These are phyloP conservation scores for Platyrinchus mystaceus DNA, from an alignment of 2,797 vertebrate genomes.

Conservation along the genomic window DNA sequence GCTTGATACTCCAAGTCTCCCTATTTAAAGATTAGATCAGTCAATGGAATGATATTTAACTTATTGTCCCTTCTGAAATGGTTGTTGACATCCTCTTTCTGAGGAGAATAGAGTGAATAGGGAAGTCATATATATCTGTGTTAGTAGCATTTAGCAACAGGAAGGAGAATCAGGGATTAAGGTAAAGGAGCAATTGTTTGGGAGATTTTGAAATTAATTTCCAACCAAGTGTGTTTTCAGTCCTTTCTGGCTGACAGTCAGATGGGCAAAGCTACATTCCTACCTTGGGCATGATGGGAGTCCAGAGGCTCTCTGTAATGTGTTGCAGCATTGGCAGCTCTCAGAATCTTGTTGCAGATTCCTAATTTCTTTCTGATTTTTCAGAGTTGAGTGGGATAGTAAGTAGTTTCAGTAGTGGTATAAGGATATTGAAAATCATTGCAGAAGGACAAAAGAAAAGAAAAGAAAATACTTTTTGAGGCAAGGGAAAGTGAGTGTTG, in stretches of 20 bases:
- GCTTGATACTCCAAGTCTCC: not conserved
- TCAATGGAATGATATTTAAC: not conserved
- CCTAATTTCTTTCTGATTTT: not conserved
- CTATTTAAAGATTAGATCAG: not conserved
- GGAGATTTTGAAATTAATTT: not conserved
- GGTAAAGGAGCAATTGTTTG: not conserved
- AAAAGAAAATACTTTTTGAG: rapidly evolving
- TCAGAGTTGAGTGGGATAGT: not conserved
- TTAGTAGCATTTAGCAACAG: not conserved
- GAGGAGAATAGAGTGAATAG: not conserved
- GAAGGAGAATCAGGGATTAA: not conserved
- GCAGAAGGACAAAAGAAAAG: not conserved
- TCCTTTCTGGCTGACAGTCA: not conserved
- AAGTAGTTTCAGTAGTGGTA: not conserved
- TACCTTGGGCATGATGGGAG: not conserved
- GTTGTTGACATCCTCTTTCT: not conserved
- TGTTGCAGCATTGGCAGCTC: not conserved
- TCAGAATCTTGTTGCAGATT: not conserved
- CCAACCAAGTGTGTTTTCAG: not conserved
- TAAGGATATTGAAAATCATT: not conserved
- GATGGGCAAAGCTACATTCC: not conserved
- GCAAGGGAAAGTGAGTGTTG: not conserved
- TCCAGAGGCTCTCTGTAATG: not conserved
- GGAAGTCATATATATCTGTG: not conserved
- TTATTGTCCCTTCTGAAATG: not conserved